Evolutionary conservation across 2,113 vertebrate genomes (phyloP).

Genomic region (Chlorodrepanis virens): DNA sequence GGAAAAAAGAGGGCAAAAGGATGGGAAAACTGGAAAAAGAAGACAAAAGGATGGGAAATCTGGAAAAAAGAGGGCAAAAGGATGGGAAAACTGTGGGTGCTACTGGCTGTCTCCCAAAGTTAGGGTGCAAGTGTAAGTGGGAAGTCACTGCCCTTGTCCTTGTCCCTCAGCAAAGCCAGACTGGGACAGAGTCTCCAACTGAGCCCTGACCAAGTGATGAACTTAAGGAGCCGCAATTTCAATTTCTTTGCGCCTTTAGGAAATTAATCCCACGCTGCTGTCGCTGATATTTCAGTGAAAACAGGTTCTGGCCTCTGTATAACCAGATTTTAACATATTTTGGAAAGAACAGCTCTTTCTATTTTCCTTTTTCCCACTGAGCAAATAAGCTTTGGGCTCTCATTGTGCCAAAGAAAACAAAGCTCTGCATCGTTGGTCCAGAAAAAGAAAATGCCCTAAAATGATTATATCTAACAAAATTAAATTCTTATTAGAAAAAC

Average conservation of each 20-base stretch:
- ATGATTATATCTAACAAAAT: conserved; percentile 53
- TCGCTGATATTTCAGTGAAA: background rate
- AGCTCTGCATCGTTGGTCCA: background rate
- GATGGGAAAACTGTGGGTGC: background rate
- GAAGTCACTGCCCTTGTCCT: background rate
- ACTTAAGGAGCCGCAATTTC: background rate
- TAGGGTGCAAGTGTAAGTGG: background rate
- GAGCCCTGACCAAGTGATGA: background rate
- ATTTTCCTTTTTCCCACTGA: background rate
- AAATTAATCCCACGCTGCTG: background rate
- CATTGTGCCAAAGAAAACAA: conserved; percentile 17
- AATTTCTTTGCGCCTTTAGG: background rate
- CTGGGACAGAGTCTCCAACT: background rate
- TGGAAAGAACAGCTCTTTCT: background rate
- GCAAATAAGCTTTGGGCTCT: background rate
- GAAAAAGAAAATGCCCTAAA: conserved; percentile 7
- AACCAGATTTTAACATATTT: background rate
- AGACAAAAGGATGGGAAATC: background rate
- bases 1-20: background rate
- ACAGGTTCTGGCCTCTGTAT: background rate
- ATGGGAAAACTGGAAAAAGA: background rate
- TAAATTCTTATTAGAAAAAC: conserved; percentile 55
- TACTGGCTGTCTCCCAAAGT: background rate
- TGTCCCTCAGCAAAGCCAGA: background rate
- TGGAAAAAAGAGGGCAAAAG: background rate